Base-by-base conservation (phyloP, 2,113 vertebrate genomes). In the Saguinus midas region DNA sequence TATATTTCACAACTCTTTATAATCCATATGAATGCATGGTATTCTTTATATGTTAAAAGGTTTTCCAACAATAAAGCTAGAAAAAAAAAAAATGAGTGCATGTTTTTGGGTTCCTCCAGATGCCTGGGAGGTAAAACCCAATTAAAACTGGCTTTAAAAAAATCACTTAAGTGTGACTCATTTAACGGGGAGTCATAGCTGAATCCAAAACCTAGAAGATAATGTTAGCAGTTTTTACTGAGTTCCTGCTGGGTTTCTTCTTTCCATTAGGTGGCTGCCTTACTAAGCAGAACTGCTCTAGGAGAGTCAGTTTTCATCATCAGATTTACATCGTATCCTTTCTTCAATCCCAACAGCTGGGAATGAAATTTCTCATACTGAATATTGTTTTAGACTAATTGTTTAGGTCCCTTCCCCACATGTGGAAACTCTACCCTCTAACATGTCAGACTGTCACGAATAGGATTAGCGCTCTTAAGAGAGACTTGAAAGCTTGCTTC, bases 61-160 rank as follows among this genome's bases (percentile, higher is more conserved):
- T 61, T 50, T 85, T 84, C 72, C 72, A 91, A n/a, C 45, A 64
- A 40, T n/a, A 85, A 27, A 52, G 50, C 40, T 90, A 52, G 27
- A 52, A 79, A 83, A 78, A 78, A 61, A 57, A 43, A 40, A n/a
- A n/a, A n/a, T 14, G 13, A 27, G 21, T 37, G 2, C 84, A 18
- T 32, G 68, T 66, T 61, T 50, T 29, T 4, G 18, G 16, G 10
- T 1, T 79, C 91, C 79, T 79, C 27, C 50, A 90, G 72, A 85
- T 72, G 85, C 8, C n/a, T 21, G 13, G 37, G n/a, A 37, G 70
- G n/a, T 27, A 70, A 72, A 93, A 84, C 25, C 1, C 25, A 23
- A 14, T 29, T 23, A 32, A 29, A 70, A 89, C 3, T 23, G 45
- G 45, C 23, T 95, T 95, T 57, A 25, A 17, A 29, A 75, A 50